Conservation (phyloP, 2,113 vertebrate genomes). For the Lepisosteus oculatus region DNA sequence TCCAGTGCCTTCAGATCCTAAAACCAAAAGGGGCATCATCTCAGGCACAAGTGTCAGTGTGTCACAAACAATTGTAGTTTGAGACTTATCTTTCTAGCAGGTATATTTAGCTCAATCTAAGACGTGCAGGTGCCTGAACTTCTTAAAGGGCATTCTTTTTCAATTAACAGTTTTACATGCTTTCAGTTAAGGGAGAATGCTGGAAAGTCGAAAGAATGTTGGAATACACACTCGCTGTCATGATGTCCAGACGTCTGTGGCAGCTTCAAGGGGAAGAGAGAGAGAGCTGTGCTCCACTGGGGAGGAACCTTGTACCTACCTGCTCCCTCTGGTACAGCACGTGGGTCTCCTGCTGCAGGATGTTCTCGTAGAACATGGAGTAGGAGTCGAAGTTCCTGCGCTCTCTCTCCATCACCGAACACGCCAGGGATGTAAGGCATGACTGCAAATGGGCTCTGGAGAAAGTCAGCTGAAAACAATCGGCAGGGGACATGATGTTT, state of each 20-base stretch:
- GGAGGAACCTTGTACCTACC: slow-evolving; percentile 25
- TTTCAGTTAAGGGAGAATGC: no score
- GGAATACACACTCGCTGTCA: no score
- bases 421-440: slow-evolving; percentile 57
- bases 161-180: no score
- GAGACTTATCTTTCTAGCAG: no score
- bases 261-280: not conserved
- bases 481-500: not conserved
- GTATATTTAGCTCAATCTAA: no score
- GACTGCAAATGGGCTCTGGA: slow-evolving; percentile 52
- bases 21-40: slow-evolving; percentile 9
- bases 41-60: no score
- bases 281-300: no score
- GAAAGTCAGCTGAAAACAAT: slow-evolving; percentile 53
- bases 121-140: no score
- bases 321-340: slow-evolving; percentile 63
- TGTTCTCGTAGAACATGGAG: slow-evolving; percentile 68
- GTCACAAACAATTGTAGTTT: no score
- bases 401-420: slow-evolving; percentile 61
- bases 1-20: slow-evolving; percentile 55
- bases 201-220: no score
- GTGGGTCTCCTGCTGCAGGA: slow-evolving; percentile 51
- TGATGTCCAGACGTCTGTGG: not conserved
- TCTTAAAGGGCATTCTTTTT: no score
- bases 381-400: slow-evolving; percentile 62